Evolutionary conservation across 2,888 invertebrate species (phyloP).

Genomic region (Clepsis dumicolana): DNA sequence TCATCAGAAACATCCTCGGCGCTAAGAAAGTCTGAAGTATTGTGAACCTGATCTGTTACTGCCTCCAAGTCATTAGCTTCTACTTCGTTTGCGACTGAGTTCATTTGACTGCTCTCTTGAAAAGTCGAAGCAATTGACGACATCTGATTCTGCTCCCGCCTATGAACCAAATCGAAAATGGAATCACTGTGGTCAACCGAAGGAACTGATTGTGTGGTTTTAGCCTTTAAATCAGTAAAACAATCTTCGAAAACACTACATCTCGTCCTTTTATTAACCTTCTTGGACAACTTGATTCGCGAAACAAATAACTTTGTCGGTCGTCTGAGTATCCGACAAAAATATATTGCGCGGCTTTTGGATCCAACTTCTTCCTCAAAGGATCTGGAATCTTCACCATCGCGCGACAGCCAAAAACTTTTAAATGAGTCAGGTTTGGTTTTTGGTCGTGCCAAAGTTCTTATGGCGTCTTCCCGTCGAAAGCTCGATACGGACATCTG

Average conservation of each 20-base stretch:
- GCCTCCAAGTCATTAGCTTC: background rate
- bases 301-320: background rate
- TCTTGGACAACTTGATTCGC: background rate
- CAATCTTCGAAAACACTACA: background rate
- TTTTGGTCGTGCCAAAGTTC: background rate
- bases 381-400: background rate
- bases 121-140: background rate
- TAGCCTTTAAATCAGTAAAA: background rate
- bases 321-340: too few relatives aligned
- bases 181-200: background rate
- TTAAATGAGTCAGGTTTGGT: background rate
- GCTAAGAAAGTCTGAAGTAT: background rate
- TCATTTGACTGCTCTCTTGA: too few relatives aligned
- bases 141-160: background rate
- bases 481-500: background rate
- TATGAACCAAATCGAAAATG: background rate
- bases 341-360: background rate
- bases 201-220: background rate
- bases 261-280: background rate
- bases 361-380: constrained; percentile 1
- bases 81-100: background rate
- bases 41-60: background rate
- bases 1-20: background rate
- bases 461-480: background rate
- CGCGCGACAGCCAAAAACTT: constrained; percentile 1